Evolutionary conservation across 2,113 vertebrate species (phyloP), one percentile per base, ranked within the genome.

Genomic region (Rhombomys opimus): DNA sequence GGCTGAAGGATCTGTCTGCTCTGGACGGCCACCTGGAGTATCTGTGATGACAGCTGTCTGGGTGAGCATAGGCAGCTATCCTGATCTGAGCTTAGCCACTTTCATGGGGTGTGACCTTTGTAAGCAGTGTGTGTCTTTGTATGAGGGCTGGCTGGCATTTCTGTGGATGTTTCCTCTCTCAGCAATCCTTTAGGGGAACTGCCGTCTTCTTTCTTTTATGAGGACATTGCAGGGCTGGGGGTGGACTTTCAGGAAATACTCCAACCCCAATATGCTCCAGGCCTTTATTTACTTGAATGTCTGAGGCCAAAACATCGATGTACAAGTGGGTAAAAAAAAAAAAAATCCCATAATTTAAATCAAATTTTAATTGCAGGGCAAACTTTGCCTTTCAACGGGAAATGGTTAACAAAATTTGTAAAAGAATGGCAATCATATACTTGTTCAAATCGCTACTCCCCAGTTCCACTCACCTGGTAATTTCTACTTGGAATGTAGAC

Each of bases 351-450:
- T 23, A 67, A 78, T 25, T 70, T 7, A 87, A 91, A 65, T 10
- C 41, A 27, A 20, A 81, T 73, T 95, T 92, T 86, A 92, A 70
- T 92, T 92, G 9, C 18, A 50, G 70, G 15, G 59, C 23, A 4
- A 95, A 50, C 20, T 95, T 95, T 92, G 6, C 75, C 92, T 88
- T 85, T 89, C 70, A 81, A 89, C 88, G 67, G 32, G 20, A 91
- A 84, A 73, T 87, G 32, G 59, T 59, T 72, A 41, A 86, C 84
- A 87, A 77, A 68, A 84, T 89, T 87, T 90, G 46, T 91, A 95
- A 97, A 94, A 82, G 38, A 0, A 61, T 80, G 82, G 88, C 52
- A 72, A 41, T 59, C 68, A 88, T 59, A 80, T 91, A 54, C 5
- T 76, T 91, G 61, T 61, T 12, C 52, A 85, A 82, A 90, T 68